A percentile compares a stretch with the other conserved stretches of the same genome.
Evolutionary conservation across 2,113 vertebrate species (phyloP).

Genomic region (Phocoena sinus): DNA sequence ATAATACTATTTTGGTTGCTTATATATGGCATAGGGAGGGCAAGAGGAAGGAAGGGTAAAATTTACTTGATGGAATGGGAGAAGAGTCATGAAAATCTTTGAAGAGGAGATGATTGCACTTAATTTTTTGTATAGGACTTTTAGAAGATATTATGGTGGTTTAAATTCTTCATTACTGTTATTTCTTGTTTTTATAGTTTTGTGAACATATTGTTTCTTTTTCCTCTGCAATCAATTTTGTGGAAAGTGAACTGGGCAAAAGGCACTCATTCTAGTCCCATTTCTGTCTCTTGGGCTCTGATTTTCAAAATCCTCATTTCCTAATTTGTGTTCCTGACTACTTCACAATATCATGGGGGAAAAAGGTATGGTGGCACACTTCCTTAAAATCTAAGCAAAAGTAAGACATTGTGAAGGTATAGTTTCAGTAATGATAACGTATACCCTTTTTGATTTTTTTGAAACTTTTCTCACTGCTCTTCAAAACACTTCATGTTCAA

Average conservation of each 20-base stretch:
- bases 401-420: not conserved
- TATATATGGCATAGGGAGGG: not conserved
- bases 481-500: not conserved
- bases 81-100: not conserved
- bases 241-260: not conserved
- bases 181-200: not conserved
- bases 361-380: not conserved
- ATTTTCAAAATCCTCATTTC: not conserved
- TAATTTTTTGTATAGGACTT: not conserved
- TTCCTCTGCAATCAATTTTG: not conserved
- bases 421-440: not conserved
- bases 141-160: not conserved
- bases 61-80: not conserved
- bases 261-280: not conserved
- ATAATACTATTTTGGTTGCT: not conserved
- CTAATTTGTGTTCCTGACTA: not conserved
- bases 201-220: not conserved
- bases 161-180: not conserved
- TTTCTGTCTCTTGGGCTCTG: not conserved
- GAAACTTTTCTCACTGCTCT: not conserved
- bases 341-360: not conserved
- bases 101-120: not conserved
- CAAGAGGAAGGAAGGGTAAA: not conserved
- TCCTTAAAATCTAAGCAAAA: not conserved
- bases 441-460: not conserved